Evolutionary conservation across 2,888 invertebrate species (phyloP).

Genomic region (Podabrus alpinus): DNA sequence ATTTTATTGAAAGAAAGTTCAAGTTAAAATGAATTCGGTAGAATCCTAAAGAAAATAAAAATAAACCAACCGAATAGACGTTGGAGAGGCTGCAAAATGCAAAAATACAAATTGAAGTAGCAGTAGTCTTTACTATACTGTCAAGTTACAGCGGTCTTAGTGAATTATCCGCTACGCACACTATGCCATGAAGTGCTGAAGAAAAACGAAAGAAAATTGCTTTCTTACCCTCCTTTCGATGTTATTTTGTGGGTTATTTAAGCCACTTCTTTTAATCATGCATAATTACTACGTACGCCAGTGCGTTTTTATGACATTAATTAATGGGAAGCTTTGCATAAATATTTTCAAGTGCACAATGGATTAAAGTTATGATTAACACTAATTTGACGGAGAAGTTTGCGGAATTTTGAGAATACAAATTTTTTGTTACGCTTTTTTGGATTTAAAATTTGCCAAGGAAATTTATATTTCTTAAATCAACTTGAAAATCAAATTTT

Average conservation of each 20-base stretch:
- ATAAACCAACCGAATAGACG: constrained; percentile 13
- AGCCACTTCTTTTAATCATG: constrained; percentile 7
- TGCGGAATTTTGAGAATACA: too few species aligned
- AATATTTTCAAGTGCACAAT: not conserved
- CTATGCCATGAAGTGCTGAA: not conserved
- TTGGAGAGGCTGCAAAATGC: constrained; percentile 13
- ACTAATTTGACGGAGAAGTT: not conserved
- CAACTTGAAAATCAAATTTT: not conserved
- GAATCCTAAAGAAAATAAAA: constrained; percentile 7
- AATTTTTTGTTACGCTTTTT: not conserved
- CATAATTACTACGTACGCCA: constrained; percentile 3
- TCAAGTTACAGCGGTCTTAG: constrained; percentile 9
- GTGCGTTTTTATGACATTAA: not conserved
- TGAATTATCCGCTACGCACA: constrained; percentile 9
- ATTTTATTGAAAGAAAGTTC: not conserved
- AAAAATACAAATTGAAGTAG: constrained; percentile 16
- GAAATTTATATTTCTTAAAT: not conserved
- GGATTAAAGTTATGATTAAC: not conserved
- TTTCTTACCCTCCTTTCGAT: constrained; percentile 4
- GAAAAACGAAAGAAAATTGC: constrained; percentile 11
- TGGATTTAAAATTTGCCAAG: not conserved
- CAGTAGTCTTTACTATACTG: constrained; percentile 3
- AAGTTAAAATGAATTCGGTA: not conserved
- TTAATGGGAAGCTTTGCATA: not conserved
- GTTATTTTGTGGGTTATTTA: constrained; percentile 6